Percentiles rank a stretch among this genome's conserved stretches.
Conservation (phyloP, 2,797 vertebrate species). For the Sebastes diploproa region DNA sequence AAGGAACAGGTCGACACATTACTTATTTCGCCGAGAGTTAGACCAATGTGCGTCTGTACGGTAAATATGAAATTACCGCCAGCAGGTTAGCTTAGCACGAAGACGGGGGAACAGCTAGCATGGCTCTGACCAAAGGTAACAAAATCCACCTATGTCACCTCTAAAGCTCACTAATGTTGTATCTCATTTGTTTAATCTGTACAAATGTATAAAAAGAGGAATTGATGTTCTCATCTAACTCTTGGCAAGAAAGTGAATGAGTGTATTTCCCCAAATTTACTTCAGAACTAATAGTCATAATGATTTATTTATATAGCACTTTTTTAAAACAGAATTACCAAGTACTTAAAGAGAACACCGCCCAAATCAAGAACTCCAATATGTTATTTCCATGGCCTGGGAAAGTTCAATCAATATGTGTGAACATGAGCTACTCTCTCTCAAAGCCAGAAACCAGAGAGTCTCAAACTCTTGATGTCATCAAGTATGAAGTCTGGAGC, state of each 20-base stretch:
- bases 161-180: not conserved
- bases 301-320: not conserved
- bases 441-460: too few species aligned
- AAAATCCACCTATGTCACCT: not conserved
- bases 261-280: not conserved
- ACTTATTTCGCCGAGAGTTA: not conserved
- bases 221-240: not conserved
- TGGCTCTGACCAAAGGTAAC: not conserved
- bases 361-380: too few species aligned
- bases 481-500: too few species aligned
- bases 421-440: too few species aligned
- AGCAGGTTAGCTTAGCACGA: not conserved
- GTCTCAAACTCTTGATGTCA: too few species aligned
- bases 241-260: not conserved
- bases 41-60: not conserved
- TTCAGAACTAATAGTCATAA: not conserved
- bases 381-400: too few species aligned
- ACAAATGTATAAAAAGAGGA: not conserved
- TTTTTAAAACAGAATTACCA: too few species aligned
- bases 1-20: not conserved
- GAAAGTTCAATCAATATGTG: too few species aligned
- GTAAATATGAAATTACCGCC: not conserved
- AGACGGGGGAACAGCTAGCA: not conserved
- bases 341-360: too few species aligned
- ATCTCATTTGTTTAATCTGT: not conserved